A percentile compares a stretch with the other conserved stretches of the same genome.
phyloP scores from a whole-genome alignment of 2,113 vertebrate genomes.

The Pavo muticus region DNA sequence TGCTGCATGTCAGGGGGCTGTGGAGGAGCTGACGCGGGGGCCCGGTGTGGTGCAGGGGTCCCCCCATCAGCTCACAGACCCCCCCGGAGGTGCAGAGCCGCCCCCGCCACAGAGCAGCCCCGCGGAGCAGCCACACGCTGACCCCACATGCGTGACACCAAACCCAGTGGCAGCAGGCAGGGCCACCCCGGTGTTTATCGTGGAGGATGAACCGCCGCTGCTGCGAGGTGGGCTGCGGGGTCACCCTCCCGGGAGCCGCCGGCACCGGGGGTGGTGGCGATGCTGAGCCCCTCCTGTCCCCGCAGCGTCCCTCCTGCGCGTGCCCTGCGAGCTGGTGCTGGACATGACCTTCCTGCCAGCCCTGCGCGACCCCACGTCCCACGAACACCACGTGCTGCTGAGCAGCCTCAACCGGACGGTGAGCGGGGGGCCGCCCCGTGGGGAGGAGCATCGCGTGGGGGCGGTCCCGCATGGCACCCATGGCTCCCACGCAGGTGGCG shows the following conservation, averaged over 20 bases:
- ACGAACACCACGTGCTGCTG: background rate
- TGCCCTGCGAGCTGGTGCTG: conserved; percentile 64
- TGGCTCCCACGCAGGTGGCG: background rate
- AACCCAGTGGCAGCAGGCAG: background rate
- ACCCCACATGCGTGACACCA: accelerated
- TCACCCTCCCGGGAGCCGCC: background rate
- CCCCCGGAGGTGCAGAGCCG: background rate
- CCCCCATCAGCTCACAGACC: background rate
- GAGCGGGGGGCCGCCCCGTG: background rate
- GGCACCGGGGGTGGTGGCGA: accelerated
- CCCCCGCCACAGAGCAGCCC: background rate
- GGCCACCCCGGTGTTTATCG: conserved; percentile 29
- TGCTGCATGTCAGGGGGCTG: background rate
- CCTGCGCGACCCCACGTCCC: background rate
- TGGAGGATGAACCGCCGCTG: conserved; percentile 41
- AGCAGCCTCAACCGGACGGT: conserved; percentile 51
- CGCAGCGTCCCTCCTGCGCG: background rate
- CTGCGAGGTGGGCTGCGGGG: conserved; percentile 43
- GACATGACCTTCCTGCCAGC: background rate
- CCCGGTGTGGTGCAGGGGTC: accelerated
- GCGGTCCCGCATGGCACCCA: background rate
- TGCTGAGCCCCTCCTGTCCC: accelerated
- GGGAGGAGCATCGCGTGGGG: no score
- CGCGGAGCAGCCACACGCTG: accelerated
- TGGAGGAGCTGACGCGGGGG: accelerated